Evolutionary conservation across 2,113 vertebrate genomes (phyloP), one percentile per base, ranked within the genome.

Genomic region (Penelope pileata): DNA sequence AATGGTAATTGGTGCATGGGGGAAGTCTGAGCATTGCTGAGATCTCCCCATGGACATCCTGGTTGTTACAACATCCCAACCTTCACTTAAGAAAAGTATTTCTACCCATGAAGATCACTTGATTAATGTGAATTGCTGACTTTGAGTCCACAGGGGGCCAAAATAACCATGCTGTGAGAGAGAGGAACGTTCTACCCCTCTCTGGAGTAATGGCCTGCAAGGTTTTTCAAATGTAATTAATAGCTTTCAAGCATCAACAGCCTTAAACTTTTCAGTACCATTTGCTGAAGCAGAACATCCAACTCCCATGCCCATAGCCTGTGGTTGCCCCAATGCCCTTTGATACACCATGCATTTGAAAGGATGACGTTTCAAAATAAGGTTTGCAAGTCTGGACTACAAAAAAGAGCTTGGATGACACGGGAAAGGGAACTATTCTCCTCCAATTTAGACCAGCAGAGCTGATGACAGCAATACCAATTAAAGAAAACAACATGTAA

Each of bases 141-240:
- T 86, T 70, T 22, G 16, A 63, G 54, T 45, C 32, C 48, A 26
- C 2, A 2, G 18, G 2, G 43, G 18, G 15, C 24, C 83, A 54
- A 81, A 94, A 83, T 42, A 92, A 80, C 16, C 16, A 10, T 6
- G 19, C 12, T 66, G 77, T 58, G 16, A 66, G 13, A 83, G 18
- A 56, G 0, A 53, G 42, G 56, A 56, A 87, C 9, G 50, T 82
- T 60, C 32, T 38, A 53, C 2, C 16, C 10, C 1, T 8, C 19
- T 26, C 50, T 29, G 78, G 24, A 10, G 56, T 47, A 79, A 76
- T 12, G 12, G 30, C 26, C 30, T 74, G 30, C 17, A 78, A 66
- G 26, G 7, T 40, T 91, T 84, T 77, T 26, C 64, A 83, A 80
- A 83, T 12, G 19, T 85, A 69, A 85, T 93, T 85, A 90, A 45